These are phyloP conservation scores for Eudyptes chrysolophus DNA, from an alignment of 2,113 vertebrate genomes.

Conservation along the genomic window DNA sequence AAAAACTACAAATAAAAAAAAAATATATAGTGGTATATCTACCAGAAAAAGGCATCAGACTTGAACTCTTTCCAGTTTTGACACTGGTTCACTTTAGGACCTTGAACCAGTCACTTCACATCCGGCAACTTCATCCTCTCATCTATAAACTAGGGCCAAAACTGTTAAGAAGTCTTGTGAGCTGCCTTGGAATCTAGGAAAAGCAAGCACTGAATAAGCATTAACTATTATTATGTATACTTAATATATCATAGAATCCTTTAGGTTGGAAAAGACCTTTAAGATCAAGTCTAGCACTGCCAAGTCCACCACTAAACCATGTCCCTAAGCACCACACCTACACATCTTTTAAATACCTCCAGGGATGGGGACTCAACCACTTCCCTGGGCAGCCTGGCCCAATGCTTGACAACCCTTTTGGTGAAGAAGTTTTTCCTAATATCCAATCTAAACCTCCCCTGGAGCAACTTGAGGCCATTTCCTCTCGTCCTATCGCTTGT, in stretches of 20 bases:
- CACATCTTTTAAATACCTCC: no score
- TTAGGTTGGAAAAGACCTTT: no score
- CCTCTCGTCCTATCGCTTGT: no score
- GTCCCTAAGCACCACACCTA: no score
- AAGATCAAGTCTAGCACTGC: no score
- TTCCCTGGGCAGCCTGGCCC: no score
- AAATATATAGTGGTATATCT: background rate
- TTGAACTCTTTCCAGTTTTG: background rate
- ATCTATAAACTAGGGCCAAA: background rate
- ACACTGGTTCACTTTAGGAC: background rate
- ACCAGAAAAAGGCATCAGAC: background rate
- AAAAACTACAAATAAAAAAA: background rate
- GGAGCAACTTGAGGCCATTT: no score
- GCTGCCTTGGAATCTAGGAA: background rate
- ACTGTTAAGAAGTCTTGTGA: background rate
- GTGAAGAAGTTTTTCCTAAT: no score
- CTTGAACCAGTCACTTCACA: background rate
- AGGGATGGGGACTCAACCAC: no score
- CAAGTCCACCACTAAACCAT: no score
- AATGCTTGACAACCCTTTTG: no score
- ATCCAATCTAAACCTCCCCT: no score
- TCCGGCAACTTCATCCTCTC: background rate
- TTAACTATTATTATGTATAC: background rate
- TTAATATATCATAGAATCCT: background rate
- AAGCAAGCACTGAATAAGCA: background rate